Conservation (phyloP, 2,888 invertebrate species). For the Hydraecia micacea region DNA sequence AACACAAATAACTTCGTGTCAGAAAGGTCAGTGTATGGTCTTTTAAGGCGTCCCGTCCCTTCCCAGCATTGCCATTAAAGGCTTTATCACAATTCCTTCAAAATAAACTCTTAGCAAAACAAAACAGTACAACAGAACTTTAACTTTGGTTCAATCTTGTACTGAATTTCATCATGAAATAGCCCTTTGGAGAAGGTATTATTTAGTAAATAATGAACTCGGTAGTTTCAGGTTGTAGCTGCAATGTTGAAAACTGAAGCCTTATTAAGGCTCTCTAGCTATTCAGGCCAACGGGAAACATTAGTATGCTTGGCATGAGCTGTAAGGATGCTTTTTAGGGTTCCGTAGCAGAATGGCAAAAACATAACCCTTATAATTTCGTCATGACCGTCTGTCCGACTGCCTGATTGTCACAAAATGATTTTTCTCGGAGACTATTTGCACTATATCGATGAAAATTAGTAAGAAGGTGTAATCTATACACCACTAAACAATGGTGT, state of each 20-base stretch:
- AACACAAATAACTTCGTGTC: neutral
- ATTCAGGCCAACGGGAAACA: conserved; percentile 19
- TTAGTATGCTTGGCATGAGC: conserved; percentile 11
- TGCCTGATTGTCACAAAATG: neutral
- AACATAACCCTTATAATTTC: neutral
- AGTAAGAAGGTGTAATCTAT: neutral
- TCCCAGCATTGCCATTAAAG: neutral
- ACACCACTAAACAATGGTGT: no score
- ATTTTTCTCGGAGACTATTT: no score
- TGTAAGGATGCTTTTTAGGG: neutral
- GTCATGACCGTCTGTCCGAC: neutral
- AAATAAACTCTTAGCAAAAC: neutral
- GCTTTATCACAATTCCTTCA: neutral
- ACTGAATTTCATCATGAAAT: conserved; percentile 6
- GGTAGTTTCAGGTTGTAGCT: conserved; percentile 42
- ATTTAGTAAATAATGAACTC: conserved; percentile 44
- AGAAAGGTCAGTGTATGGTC: neutral
- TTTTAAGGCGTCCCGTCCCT: neutral
- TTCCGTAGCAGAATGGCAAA: neutral
- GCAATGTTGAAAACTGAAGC: conserved; percentile 45
- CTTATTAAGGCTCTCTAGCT: conserved; percentile 33
- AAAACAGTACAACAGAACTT: neutral
- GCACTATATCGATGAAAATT: neutral
- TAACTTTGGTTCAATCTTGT: neutral
- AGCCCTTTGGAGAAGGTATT: neutral